Evolutionary conservation across 2,888 invertebrate species (phyloP).

Genomic region (Salticus scenicus): DNA sequence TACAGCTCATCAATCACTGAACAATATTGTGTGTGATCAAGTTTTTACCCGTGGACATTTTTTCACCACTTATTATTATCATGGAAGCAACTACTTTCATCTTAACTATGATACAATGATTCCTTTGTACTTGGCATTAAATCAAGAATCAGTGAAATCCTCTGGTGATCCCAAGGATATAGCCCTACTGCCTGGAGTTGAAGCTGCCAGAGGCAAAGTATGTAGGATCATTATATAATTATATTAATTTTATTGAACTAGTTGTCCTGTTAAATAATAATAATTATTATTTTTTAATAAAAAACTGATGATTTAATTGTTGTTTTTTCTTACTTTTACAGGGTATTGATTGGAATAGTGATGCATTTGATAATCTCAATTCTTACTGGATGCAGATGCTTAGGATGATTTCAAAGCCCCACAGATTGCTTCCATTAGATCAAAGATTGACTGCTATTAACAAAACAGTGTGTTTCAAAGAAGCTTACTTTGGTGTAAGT

Average conservation of each 20-base stretch:
- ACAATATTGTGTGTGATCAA: slow-evolving; percentile 71
- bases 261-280: not conserved
- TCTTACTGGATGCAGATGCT: slow-evolving; percentile 70
- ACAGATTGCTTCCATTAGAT: slow-evolving; percentile 69
- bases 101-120: slow-evolving; percentile 73
- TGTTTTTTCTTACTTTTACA: slow-evolving; percentile 22
- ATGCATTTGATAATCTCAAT: slow-evolving; percentile 67
- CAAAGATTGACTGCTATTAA: slow-evolving; percentile 67
- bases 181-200: slow-evolving; percentile 72
- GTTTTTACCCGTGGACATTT: slow-evolving; percentile 72
- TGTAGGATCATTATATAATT: not conserved
- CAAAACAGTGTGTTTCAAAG: slow-evolving; percentile 71
- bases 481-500: slow-evolving; percentile 71
- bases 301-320: too few relatives aligned
- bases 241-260: not conserved
- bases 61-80: slow-evolving; percentile 72
- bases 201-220: slow-evolving; percentile 70
- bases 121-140: slow-evolving; percentile 69
- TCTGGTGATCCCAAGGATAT: slow-evolving; percentile 55
- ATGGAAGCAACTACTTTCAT: slow-evolving; percentile 73
- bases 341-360: slow-evolving; percentile 70
- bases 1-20: slow-evolving; percentile 24
- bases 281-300: not conserved
- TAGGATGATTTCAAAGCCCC: slow-evolving; percentile 58
- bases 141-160: slow-evolving; percentile 33